Conservation (phyloP, 2,888 invertebrate species). For the Hofmannophila pseudospretella region DNA sequence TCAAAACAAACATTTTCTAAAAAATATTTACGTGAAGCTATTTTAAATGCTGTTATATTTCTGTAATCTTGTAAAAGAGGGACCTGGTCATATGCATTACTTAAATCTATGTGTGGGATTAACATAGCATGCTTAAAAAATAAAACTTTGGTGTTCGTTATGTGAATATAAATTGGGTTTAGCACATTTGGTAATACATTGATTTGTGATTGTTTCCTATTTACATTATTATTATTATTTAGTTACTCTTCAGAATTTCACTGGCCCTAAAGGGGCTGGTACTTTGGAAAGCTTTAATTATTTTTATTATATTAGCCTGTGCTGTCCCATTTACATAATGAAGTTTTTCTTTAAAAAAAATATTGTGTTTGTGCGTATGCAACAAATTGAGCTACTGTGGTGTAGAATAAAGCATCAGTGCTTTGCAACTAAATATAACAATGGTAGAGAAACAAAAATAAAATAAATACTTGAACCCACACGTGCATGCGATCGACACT, state of each 20-base stretch:
- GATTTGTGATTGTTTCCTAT: neutral
- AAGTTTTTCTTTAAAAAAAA: too few relatives aligned
- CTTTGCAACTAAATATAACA: slow-evolving; percentile 39
- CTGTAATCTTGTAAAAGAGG: neutral
- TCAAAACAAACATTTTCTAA: neutral
- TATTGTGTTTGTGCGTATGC: neutral
- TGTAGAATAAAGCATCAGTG: slow-evolving; percentile 46
- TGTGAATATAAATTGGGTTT: too few relatives aligned
- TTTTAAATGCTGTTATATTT: neutral
- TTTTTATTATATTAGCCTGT: too few relatives aligned
- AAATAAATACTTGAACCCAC: slow-evolving; percentile 59
- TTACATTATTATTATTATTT: neutral
- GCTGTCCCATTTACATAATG: too few relatives aligned
- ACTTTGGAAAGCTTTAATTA: too few relatives aligned
- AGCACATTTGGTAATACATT: too few relatives aligned
- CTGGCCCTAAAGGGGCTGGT: too few relatives aligned
- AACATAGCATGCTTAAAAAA: slow-evolving; percentile 17
- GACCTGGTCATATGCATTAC: neutral
- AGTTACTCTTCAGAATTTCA: too few relatives aligned
- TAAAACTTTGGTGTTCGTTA: slow-evolving; percentile 12
- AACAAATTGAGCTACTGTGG: slow-evolving; percentile 19
- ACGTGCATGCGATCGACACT: slow-evolving; percentile 76
- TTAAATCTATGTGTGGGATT: slow-evolving; percentile 10
- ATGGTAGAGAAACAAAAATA: slow-evolving; percentile 30
- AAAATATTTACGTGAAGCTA: neutral